Conservation (phyloP, 2,888 invertebrate genomes). For the Caradrina kadenii region DNA sequence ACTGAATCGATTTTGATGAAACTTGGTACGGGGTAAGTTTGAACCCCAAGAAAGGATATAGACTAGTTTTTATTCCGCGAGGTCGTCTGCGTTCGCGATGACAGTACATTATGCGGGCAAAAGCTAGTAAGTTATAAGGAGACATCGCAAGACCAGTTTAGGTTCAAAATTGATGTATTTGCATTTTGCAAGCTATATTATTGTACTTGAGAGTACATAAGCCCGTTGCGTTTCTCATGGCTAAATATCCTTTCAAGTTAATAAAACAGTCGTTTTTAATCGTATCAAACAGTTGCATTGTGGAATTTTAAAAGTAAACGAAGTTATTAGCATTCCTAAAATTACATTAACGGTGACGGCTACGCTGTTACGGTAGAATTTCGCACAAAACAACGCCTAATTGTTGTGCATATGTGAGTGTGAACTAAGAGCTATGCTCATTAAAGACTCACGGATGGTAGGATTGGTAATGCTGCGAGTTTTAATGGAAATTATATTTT, state of each 20-base stretch:
- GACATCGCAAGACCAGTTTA: constrained; percentile 3
- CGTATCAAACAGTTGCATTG: constrained; percentile 47
- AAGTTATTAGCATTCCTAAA: constrained; percentile 40
- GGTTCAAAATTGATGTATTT: constrained; percentile 24
- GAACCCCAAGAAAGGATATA: too few relatives aligned
- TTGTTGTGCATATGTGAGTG: background rate
- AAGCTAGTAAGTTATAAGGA: constrained; percentile 2
- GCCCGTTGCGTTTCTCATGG: constrained; percentile 16
- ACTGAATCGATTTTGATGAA: too few relatives aligned
- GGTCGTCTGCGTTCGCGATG: too few relatives aligned
- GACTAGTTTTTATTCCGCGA: too few relatives aligned
- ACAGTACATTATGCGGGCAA: too few relatives aligned
- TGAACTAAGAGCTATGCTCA: constrained; percentile 24
- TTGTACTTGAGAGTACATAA: constrained; percentile 8
- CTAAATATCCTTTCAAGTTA: constrained; percentile 45
- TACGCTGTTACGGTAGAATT: constrained; percentile 3
- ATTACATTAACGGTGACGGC: constrained; percentile 22
- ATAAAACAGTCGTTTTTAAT: constrained; percentile 49
- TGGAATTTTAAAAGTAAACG: constrained; percentile 52
- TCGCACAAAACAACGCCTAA: constrained; percentile 8
- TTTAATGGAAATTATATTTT: constrained; percentile 8
- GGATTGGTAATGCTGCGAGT: constrained; percentile 3
- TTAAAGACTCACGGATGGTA: constrained; percentile 14
- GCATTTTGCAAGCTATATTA: constrained; percentile 26
- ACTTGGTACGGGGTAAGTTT: too few relatives aligned